These are phyloP conservation scores for Myocastor coypus DNA, from an alignment of 2,113 vertebrate species.

Conservation along the genomic window DNA sequence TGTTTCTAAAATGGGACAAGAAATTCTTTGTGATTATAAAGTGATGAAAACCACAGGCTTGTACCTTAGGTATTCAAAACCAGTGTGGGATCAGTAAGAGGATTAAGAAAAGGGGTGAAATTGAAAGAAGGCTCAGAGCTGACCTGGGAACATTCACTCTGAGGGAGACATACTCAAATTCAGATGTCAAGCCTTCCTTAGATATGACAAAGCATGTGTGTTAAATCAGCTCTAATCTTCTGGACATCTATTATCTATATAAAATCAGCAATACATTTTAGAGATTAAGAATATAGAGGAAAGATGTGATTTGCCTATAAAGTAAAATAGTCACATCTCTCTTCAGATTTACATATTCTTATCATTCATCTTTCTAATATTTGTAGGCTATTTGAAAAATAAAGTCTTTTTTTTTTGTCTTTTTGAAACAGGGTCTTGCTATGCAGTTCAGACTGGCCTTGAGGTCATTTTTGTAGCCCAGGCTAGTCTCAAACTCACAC, in stretches of 20 bases:
- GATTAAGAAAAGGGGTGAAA: conserved; percentile 74
- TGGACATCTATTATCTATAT: background rate
- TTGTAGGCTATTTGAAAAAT: conserved; percentile 71
- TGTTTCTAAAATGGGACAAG: background rate
- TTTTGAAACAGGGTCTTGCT: no score
- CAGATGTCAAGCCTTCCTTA: conserved; percentile 50
- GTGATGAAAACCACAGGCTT: conserved; percentile 74
- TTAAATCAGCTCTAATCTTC: conserved; percentile 15
- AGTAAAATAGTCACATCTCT: background rate
- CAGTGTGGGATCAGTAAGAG: conserved; percentile 71
- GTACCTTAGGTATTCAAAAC: conserved; percentile 57
- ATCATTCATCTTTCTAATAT: conserved; percentile 66
- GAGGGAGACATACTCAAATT: conserved; percentile 40
- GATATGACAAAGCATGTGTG: background rate
- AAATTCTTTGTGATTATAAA: conserved; percentile 70
- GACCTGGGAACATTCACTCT: conserved; percentile 54
- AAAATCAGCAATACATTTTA: conserved; percentile 41
- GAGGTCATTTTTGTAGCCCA: no score
- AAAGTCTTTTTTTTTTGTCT: conserved; percentile 2
- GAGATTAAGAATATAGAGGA: background rate
- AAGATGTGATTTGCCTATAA: background rate
- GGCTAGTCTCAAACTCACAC: no score
- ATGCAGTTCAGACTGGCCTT: no score
- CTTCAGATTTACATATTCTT: conserved; percentile 61
- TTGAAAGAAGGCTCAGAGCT: conserved; percentile 71